Conservation (phyloP, 2,888 invertebrate species). For the Unio delphinus region DNA sequence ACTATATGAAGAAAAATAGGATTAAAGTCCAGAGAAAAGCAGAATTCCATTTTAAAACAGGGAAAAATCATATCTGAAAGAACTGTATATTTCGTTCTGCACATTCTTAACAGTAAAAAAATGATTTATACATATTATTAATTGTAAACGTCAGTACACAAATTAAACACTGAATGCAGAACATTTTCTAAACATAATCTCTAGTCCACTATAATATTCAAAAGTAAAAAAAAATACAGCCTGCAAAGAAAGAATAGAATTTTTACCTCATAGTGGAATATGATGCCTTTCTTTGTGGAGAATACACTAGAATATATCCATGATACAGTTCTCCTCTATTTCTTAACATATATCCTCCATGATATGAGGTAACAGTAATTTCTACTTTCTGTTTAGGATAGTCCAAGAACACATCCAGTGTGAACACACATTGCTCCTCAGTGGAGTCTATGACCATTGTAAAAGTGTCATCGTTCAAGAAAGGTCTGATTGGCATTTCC, state of each 20-base stretch:
- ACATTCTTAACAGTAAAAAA: too few relatives aligned
- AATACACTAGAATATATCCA: constrained; percentile 95
- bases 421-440: constrained; percentile 72
- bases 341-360: constrained; percentile 79
- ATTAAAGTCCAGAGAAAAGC: too few relatives aligned
- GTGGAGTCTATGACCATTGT: constrained; percentile 80
- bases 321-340: constrained; percentile 79
- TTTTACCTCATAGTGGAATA: constrained; percentile 86
- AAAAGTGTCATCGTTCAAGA: constrained; percentile 88
- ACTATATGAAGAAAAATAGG: too few relatives aligned
- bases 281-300: constrained; percentile 94
- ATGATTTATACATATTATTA: too few relatives aligned
- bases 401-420: constrained; percentile 92
- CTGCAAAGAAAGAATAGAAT: background rate
- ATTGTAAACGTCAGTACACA: too few relatives aligned
- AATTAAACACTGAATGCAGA: too few relatives aligned
- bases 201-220: too few relatives aligned
- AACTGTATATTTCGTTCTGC: too few relatives aligned
- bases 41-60: too few relatives aligned
- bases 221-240: background rate
- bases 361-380: constrained; percentile 94
- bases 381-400: constrained; percentile 83
- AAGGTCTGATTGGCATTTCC: constrained; percentile 89
- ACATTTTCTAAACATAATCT: too few relatives aligned
- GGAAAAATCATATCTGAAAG: too few relatives aligned